phyloP scores from a whole-genome alignment of 2,888 invertebrate genomes.

The Melinaea menophilus region DNA sequence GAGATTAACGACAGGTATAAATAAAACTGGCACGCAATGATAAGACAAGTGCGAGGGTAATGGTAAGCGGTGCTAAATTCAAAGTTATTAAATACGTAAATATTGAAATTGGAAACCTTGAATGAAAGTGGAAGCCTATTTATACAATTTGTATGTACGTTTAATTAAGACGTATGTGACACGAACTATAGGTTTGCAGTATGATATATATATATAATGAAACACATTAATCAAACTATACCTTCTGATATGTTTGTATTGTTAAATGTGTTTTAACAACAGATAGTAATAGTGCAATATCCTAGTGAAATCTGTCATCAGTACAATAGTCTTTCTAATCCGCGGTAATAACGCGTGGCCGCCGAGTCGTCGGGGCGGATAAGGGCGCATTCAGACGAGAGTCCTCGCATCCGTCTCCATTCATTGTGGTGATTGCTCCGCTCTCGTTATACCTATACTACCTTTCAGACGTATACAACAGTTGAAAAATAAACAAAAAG shows the following conservation, averaged over 20 bases:
- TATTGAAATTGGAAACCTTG: slow-evolving; percentile 13
- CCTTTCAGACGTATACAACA: slow-evolving; percentile 32
- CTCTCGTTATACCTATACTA: slow-evolving; percentile 59
- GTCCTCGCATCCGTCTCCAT: slow-evolving; percentile 52
- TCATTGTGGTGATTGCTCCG: slow-evolving; percentile 73
- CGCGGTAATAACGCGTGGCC: slow-evolving; percentile 26
- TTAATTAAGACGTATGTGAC: too few relatives aligned
- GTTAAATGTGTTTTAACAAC: not conserved
- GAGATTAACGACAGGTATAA: slow-evolving; percentile 31
- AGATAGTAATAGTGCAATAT: slow-evolving; percentile 1
- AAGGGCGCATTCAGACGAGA: slow-evolving; percentile 55
- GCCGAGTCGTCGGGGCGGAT: slow-evolving; percentile 33
- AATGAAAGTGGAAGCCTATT: too few relatives aligned
- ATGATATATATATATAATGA: too few relatives aligned
- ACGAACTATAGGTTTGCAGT: too few relatives aligned
- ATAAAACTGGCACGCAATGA: slow-evolving; percentile 27
- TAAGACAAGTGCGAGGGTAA: slow-evolving; percentile 19
- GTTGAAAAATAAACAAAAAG: slow-evolving; percentile 33
- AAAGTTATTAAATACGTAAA: slow-evolving; percentile 19
- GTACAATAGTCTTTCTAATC: slow-evolving; percentile 22
- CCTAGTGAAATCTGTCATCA: slow-evolving; percentile 5
- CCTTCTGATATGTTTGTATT: too few relatives aligned
- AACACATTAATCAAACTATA: too few relatives aligned
- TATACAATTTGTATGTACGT: too few relatives aligned
- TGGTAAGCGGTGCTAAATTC: slow-evolving; percentile 15